Percentiles rank a stretch among this genome's conserved stretches.
These are phyloP conservation scores for Polia nebulosa DNA, from an alignment of 2,888 invertebrate species.

Conservation along the genomic window DNA sequence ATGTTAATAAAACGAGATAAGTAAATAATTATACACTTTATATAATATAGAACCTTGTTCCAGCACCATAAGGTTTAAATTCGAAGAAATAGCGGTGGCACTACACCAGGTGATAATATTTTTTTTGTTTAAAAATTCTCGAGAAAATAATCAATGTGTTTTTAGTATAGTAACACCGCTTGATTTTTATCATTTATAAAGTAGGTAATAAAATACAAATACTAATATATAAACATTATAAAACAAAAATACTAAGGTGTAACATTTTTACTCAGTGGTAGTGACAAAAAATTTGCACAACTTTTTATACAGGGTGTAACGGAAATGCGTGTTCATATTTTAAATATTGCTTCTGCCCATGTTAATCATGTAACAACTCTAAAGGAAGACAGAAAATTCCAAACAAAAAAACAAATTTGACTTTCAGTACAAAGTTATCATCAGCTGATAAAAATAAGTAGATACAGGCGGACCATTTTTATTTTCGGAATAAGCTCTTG, in stretches of 20 bases:
- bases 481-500: too few relatives aligned
- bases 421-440: too few relatives aligned
- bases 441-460: too few relatives aligned
- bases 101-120: background rate
- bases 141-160: too few relatives aligned
- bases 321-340: too few relatives aligned
- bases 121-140: too few relatives aligned
- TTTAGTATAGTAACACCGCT: slow-evolving; percentile 2
- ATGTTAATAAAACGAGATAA: slow-evolving; percentile 60
- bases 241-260: background rate
- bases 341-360: too few relatives aligned
- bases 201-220: background rate
- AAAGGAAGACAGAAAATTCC: too few relatives aligned
- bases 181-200: background rate
- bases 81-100: slow-evolving; percentile 28
- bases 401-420: too few relatives aligned
- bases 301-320: background rate
- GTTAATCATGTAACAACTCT: too few relatives aligned
- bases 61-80: slow-evolving; percentile 60
- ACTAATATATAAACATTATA: background rate
- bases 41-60: slow-evolving; percentile 52
- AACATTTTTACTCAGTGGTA: background rate
- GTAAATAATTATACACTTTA: slow-evolving; percentile 36
- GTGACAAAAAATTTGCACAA: background rate
- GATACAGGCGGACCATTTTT: too few relatives aligned